Evolutionary conservation across 2,113 vertebrate genomes (phyloP).

Genomic region (Nannobrachium achirus): DNA sequence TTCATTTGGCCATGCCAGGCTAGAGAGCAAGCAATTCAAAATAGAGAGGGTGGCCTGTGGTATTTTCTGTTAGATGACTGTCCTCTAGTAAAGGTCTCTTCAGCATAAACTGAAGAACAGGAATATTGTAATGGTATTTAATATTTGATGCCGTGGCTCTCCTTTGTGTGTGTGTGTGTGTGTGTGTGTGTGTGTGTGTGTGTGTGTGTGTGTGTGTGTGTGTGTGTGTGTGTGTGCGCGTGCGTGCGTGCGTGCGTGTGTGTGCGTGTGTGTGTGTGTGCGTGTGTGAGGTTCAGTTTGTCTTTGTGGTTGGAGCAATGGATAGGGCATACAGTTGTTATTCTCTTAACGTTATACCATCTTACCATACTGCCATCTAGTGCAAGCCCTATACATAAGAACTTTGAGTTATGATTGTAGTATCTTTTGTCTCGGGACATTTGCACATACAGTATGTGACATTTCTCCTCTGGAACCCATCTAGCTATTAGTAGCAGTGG

Average conservation of each 20-base stretch:
- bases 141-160: background rate
- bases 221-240: background rate
- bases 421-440: background rate
- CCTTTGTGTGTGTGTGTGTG: no score
- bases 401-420: background rate
- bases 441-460: background rate
- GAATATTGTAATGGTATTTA: background rate
- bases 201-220: constrained; percentile 2
- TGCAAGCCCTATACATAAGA: constrained; percentile 22
- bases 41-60: no score
- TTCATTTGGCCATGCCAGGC: no score
- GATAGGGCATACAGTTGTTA: constrained; percentile 15
- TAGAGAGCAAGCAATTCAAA: no score
- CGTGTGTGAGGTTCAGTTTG: background rate
- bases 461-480: no score
- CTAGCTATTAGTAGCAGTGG: no score
- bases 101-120: background rate
- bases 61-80: no score
- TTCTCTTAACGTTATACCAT: constrained; percentile 10
- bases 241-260: constrained; percentile 14
- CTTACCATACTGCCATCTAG: constrained; percentile 67
- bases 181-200: constrained; percentile 35
- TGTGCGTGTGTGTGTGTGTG: background rate
- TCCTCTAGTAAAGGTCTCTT: background rate
- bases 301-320: constrained; percentile 20